Base-by-base conservation (phyloP, 2,888 invertebrate species). In the Ceramica pisi region DNA sequence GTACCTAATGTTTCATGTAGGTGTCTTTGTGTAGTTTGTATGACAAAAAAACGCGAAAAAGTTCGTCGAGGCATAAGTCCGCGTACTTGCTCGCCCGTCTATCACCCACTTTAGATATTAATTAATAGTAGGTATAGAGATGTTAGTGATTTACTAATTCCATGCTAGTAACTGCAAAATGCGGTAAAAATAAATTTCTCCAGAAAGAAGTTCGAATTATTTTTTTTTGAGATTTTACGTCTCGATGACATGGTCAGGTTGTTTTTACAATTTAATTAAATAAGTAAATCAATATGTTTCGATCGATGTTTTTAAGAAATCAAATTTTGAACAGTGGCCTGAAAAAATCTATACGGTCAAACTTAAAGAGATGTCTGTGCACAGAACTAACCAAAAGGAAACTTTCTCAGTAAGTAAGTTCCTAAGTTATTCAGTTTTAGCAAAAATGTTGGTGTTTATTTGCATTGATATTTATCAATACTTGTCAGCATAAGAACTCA, bases 251-350 rank as follows among this genome's bases (percentile, higher is more conserved):
- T 92, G 94, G 92, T 90, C 92, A 91, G 91, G 80, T 80, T 92
- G 88, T 86, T 89, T 87, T 90, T 90, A 89, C 73, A 82, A 80
- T n/a, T n/a, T n/a, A n/a, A n/a, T n/a, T 76, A 85, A 84, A 67
- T 46, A 1, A n/a, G n/a, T 71, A 87, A 81, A 83, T 84, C 86
- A 95, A 95, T 92, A 98, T 98, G 98, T 96, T 98, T 94, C 97
- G 98, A 96, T 97, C 97, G 92, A 97, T 97, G 88, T 94, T 97
- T 90, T 93, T 97, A 92, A 97, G 97, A 96, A 97, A 97, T 92
- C 97, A 97, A 92, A 92, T 97, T 86, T 91, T 97, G 85, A 97
- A 97, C 88, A 96, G 96, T 90, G 94, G 96, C 87, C 91, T 97
- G 60, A 96, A 96, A 92, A 97, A 96, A 94, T 94, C 96, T 86